These are phyloP conservation scores for Lordiphosa fenestrarum DNA, from an alignment of 2,888 invertebrate species.

Conservation along the genomic window DNA sequence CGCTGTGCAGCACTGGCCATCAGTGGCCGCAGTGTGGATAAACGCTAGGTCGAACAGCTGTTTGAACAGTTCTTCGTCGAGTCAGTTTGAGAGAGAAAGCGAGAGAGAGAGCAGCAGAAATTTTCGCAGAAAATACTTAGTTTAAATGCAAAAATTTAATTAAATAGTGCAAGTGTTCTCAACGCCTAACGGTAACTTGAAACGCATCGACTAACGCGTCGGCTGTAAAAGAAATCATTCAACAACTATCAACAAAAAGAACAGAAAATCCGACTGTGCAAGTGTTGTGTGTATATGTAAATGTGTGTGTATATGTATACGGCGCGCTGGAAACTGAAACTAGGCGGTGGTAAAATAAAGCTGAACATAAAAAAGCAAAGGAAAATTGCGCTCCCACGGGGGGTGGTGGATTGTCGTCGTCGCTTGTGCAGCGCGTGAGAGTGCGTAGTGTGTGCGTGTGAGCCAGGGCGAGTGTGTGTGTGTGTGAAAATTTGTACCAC, in stretches of 20 bases:
- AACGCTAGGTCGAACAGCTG: neutral
- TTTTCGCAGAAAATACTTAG: slow-evolving; percentile 62
- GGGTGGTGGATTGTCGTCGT: slow-evolving; percentile 51
- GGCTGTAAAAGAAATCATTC: too few species aligned
- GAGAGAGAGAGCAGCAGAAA: slow-evolving; percentile 63
- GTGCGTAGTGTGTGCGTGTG: slow-evolving; percentile 37
- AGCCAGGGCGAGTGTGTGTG: slow-evolving; percentile 24
- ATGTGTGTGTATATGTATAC: slow-evolving; percentile 3
- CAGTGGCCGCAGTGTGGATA: too few species aligned
- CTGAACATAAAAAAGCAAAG: slow-evolving; percentile 49
- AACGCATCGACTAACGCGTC: too few species aligned
- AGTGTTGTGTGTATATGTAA: slow-evolving; percentile 61
- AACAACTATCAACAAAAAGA: too few species aligned
- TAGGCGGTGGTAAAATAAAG: slow-evolving; percentile 69
- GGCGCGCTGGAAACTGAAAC: slow-evolving; percentile 59
- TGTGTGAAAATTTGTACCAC: slow-evolving; percentile 59
- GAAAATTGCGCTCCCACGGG: slow-evolving; percentile 53
- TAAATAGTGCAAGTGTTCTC: slow-evolving; percentile 7
- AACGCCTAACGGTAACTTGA: slow-evolving; percentile 1
- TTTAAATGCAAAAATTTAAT: slow-evolving; percentile 9
- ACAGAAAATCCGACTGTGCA: slow-evolving; percentile 2
- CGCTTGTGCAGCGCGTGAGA: slow-evolving; percentile 39
- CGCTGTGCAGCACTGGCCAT: too few species aligned
- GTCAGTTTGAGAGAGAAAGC: slow-evolving; percentile 64
- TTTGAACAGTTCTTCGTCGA: slow-evolving; percentile 43